These are phyloP conservation scores for Etheostoma cragini DNA, from an alignment of 2,113 vertebrate species.

Conservation along the genomic window DNA sequence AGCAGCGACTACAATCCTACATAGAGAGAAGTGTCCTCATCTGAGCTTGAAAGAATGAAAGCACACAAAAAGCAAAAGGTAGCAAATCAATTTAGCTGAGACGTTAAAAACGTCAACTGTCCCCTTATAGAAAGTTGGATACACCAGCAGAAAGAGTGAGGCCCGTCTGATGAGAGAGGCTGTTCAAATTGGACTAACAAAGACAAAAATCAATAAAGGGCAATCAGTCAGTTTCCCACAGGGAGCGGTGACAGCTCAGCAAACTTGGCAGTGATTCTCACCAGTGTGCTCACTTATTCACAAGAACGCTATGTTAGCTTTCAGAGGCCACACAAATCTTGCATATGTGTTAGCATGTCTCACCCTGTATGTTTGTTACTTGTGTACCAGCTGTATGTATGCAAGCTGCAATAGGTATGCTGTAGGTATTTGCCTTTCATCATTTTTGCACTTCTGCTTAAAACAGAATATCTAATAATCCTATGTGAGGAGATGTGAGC, in stretches of 20 bases:
- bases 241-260: conserved; percentile 47
- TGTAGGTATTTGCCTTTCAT: background rate
- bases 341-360: background rate
- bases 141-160: background rate
- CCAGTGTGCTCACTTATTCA: conserved; percentile 10
- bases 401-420: background rate
- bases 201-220: conserved; percentile 58
- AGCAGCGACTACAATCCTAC: background rate
- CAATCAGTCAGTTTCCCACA: conserved; percentile 42
- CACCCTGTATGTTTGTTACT: background rate
- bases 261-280: conserved; percentile 46
- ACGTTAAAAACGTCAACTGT: background rate
- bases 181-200: conserved; percentile 9
- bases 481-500: conserved; percentile 23
- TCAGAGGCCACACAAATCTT: background rate
- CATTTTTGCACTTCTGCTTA: conserved; percentile 24
- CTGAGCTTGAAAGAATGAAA: background rate
- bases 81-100: background rate
- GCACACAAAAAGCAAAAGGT: background rate
- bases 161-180: conserved; percentile 28
- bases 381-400: background rate
- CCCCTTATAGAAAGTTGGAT: background rate
- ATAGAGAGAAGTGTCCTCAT: no score
- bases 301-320: conserved; percentile 19
- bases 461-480: conserved; percentile 48